These are phyloP conservation scores for Lithophane leautieri DNA, from an alignment of 2,888 invertebrate species.

Conservation along the genomic window DNA sequence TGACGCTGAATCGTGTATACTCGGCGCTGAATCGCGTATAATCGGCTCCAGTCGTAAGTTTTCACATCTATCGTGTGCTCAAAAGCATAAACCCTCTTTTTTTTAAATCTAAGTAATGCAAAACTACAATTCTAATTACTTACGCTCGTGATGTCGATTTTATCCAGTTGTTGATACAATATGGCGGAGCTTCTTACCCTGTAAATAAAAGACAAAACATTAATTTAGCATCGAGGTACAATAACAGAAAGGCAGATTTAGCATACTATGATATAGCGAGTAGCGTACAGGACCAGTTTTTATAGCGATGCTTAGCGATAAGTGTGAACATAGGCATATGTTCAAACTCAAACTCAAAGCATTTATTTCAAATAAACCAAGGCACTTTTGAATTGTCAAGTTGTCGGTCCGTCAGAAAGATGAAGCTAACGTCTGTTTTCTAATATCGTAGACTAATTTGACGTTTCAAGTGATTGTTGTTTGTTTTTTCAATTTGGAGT, in stretches of 20 bases:
- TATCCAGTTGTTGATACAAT: not conserved
- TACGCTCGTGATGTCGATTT: not conserved
- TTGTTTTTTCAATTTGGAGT: no score
- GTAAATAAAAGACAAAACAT: conserved; percentile 27
- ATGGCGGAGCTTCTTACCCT: conserved; percentile 28
- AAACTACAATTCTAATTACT: not conserved
- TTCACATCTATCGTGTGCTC: not conserved
- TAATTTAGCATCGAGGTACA: not conserved
- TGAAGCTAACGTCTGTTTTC: no score
- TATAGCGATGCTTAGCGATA: not conserved
- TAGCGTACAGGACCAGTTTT: not conserved
- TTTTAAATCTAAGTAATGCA: no score
- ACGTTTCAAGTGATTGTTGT: no score
- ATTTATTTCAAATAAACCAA: no score
- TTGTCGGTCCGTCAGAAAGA: no score
- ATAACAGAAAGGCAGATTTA: not conserved
- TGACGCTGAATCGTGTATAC: no score
- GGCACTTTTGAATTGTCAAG: no score
- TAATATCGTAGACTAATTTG: no score
- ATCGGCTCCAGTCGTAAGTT: not conserved
- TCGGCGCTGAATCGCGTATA: no score
- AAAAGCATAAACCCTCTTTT: not conserved
- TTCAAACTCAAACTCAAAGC: not conserved
- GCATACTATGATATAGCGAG: not conserved
- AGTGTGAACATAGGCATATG: not conserved